Base-by-base conservation (phyloP, 2,113 vertebrate genomes). In the Anguilla japonica region DNA sequence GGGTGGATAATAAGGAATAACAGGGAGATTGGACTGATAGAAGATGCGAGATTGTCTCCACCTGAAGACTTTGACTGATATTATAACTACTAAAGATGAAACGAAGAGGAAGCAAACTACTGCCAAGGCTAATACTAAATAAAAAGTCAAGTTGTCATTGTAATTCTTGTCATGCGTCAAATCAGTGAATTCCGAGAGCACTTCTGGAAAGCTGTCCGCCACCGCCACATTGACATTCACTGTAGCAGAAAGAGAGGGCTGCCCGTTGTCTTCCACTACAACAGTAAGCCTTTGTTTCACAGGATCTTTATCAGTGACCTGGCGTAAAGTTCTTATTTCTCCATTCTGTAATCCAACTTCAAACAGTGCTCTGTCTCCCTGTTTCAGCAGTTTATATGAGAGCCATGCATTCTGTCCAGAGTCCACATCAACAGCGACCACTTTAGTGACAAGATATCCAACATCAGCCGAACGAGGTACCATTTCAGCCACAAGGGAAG, bases 1-100 rank as follows among this genome's bases (percentile, higher is more conserved):
- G 71, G 91, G 90, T 80, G 91, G 91, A 88, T 92, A 92, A 87
- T 92, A 92, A 34, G 91, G 90, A 88, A 92, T 92, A 29, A 92
- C 91, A 41, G 91, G 91, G 3, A 91, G 89, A 75, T 81, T 90
- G 67, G 91, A 89, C 63, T 91, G 85, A 83, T 86, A 89, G 56
- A 89, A 67, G 18, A 89, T 20, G 60, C 60, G 34, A 63, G 83
- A 34, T 87, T 88, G 89, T 85, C 88, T 90, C 89, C 91, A 91
- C 56, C 84, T 90, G 86, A 88, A 88, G 60, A 90, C 85, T 60
- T 91, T 91, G 26, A 91, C 87, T 80, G 91, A 90, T 53, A 91
- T 86, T 50, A 91, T 87, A 39, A 88, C 79, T 22, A 90, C 63
- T 39, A 91, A 13, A 78, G 60, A 87, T 2, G 82, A 82, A 75